A percentile compares a stretch with the other conserved stretches of the same genome.
Evolutionary conservation across 2,797 vertebrate species (phyloP).

Genomic region (Pipistrellus nathusii): DNA sequence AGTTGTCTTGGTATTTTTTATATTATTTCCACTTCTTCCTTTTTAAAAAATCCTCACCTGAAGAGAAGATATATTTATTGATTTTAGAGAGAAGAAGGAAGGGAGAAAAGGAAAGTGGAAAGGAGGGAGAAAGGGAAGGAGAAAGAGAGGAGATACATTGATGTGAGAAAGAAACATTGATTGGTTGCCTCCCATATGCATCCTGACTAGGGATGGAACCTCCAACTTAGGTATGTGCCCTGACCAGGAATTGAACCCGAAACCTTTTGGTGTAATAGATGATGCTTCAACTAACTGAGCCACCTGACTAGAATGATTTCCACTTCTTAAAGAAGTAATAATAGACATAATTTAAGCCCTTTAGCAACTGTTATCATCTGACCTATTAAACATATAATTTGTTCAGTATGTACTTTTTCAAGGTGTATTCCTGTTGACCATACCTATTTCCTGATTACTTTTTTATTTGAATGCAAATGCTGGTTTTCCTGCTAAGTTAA

Average conservation of each 20-base stretch:
- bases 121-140: background rate
- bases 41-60: background rate
- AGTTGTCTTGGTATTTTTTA: constrained; percentile 33
- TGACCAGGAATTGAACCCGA: background rate
- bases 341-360: background rate
- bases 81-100: background rate
- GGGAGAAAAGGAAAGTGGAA: no score
- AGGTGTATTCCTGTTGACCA: background rate
- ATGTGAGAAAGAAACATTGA: background rate
- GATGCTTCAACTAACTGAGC: background rate
- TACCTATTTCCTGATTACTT: background rate
- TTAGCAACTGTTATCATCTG: background rate
- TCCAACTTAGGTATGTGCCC: background rate
- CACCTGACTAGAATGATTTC: background rate
- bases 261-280: background rate
- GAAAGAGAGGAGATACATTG: background rate
- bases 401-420: background rate
- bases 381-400: constrained; percentile 53
- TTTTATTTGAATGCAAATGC: background rate
- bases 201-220: background rate
- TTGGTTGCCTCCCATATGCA: background rate
- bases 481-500: constrained; percentile 2
- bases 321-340: constrained; percentile 34
- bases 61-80: background rate
- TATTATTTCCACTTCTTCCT: constrained; percentile 6